Evolutionary conservation across 2,797 vertebrate genomes (phyloP).

Genomic region (Urocyon cinereoargenteus): DNA sequence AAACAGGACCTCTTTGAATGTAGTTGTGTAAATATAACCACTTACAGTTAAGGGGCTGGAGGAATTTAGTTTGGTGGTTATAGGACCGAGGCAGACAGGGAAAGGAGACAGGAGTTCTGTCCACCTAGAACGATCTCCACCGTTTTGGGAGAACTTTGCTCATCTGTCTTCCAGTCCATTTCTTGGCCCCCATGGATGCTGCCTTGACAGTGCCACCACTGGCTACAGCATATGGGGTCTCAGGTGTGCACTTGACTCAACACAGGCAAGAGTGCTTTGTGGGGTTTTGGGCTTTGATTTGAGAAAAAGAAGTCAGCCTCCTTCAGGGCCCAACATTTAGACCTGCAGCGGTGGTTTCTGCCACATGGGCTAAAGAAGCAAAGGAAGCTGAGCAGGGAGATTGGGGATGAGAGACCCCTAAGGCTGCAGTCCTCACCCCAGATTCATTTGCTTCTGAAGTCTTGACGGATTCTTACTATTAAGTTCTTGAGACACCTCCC

Average conservation of each 20-base stretch:
- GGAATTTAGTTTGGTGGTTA: background rate
- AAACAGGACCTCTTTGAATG: background rate
- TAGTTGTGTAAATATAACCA: background rate
- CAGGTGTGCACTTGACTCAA: background rate
- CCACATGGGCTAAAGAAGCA: background rate
- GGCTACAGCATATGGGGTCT: background rate
- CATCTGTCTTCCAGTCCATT: background rate
- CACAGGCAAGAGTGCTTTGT: background rate
- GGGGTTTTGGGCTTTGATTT: background rate
- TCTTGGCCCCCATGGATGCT: background rate
- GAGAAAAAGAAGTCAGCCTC: background rate
- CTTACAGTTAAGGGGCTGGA: background rate
- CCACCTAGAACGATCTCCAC: too few relatives aligned
- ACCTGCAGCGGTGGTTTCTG: background rate
- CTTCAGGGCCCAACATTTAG: background rate
- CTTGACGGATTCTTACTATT: background rate
- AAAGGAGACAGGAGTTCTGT: background rate
- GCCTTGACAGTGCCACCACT: fast-evolving
- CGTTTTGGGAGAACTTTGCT: background rate
- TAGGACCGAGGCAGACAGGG: background rate
- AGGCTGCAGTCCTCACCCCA: fast-evolving
- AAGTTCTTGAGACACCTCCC: background rate
- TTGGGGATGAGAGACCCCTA: fast-evolving
- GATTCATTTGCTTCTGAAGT: background rate
- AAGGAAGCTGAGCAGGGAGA: fast-evolving